Percentiles rank a stretch among this genome's conserved stretches.
phyloP scores from a whole-genome alignment of 2,113 vertebrate genomes.

The Emydocephalus ijimae region DNA sequence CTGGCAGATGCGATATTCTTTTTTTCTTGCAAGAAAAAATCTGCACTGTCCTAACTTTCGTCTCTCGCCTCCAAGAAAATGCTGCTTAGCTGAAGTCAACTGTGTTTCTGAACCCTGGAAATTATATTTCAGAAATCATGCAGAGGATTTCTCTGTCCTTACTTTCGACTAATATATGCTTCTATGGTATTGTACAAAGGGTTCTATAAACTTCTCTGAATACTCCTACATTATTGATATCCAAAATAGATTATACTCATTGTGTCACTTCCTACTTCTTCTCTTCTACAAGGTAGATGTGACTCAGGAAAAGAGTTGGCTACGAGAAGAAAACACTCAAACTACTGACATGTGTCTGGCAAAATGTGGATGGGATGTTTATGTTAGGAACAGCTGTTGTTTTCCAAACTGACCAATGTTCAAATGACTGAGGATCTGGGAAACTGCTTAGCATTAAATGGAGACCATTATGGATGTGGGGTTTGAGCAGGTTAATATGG shows the following conservation, averaged over 20 bases:
- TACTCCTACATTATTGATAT: neutral
- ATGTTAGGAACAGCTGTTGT: slow-evolving; percentile 37
- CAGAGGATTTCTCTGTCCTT: neutral
- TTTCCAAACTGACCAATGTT: slow-evolving; percentile 25
- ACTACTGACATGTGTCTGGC: fast-evolving
- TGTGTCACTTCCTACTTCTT: fast-evolving
- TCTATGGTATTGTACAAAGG: neutral
- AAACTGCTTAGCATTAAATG: slow-evolving; percentile 33
- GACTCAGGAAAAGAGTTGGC: fast-evolving
- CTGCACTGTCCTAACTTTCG: neutral
- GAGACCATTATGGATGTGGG: neutral
- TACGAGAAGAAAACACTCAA: neutral
- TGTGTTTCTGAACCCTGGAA: neutral
- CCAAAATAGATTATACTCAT: neutral
- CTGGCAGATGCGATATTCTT: neutral
- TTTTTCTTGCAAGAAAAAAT: neutral
- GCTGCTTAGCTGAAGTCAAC: neutral
- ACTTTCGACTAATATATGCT: neutral
- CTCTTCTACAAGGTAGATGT: fast-evolving
- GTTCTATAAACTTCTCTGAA: neutral
- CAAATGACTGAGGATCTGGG: slow-evolving; percentile 4
- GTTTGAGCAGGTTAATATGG: no score
- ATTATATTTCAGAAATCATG: neutral
- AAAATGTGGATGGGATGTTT: neutral
- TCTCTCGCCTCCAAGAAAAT: neutral